Percentiles rank a stretch among this genome's conserved stretches.
Conservation (phyloP, 2,888 invertebrate genomes). For the Eupithecia insigniata region DNA sequence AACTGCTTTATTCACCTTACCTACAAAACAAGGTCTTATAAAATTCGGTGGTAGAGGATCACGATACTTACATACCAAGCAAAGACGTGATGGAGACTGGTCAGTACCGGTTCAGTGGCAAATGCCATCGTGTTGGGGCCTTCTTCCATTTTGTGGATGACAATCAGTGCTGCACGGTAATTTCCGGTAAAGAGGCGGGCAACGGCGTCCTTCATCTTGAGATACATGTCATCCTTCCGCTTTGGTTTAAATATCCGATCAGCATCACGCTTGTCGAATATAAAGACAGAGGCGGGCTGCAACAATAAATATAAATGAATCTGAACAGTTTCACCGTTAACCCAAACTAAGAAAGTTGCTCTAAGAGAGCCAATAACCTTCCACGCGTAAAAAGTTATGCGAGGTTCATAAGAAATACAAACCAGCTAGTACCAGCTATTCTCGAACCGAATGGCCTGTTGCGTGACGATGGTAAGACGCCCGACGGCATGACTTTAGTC, state of each 20-base stretch:
- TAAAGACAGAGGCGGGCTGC: constrained; percentile 94
- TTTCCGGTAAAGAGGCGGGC: background rate
- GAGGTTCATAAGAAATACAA: too few species aligned
- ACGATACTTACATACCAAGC: constrained; percentile 88
- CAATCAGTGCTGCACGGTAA: constrained; percentile 10
- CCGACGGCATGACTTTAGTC: too few species aligned
- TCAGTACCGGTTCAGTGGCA: constrained; percentile 95
- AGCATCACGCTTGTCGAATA: constrained; percentile 94
- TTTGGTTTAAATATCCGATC: constrained; percentile 95
- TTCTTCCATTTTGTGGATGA: constrained; percentile 89
- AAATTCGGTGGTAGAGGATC: background rate
- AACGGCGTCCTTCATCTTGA: constrained; percentile 16
- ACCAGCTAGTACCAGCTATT: too few species aligned
- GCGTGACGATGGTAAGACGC: too few species aligned
- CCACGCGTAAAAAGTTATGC: too few species aligned
- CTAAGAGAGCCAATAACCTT: too few species aligned
- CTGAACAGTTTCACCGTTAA: background rate
- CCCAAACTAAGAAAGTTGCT: background rate
- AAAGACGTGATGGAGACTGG: constrained; percentile 94
- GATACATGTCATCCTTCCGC: constrained; percentile 78
- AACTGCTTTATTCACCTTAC: background rate
- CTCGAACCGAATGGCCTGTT: too few species aligned
- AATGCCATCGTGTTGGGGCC: constrained; percentile 95
- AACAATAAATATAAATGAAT: constrained; percentile 16
- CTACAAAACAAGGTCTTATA: background rate